These are phyloP conservation scores for Papilio polytes DNA, from an alignment of 1,140 invertebrate genomes.

Conservation along the genomic window DNA sequence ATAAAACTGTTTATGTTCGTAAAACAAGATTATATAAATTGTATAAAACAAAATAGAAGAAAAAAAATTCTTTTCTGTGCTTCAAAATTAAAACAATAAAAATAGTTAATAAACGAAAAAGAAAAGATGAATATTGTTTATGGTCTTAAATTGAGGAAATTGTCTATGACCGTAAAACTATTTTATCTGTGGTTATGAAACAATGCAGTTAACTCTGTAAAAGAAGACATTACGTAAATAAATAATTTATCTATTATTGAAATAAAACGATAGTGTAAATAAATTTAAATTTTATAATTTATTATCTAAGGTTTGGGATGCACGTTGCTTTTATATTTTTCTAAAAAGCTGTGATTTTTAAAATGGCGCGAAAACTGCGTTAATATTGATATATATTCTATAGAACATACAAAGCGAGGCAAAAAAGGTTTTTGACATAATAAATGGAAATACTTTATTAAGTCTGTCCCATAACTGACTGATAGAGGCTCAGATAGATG, in stretches of 20 bases:
- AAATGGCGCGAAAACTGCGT: too few species aligned
- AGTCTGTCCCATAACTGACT: too few species aligned
- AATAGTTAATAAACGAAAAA: background rate
- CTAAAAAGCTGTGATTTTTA: constrained; percentile 6
- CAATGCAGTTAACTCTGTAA: background rate
- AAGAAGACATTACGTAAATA: background rate
- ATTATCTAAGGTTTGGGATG: background rate
- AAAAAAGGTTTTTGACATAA: too few species aligned
- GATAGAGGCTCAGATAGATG: too few species aligned
- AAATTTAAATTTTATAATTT: background rate
- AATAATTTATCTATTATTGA: background rate
- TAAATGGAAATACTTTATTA: too few species aligned
- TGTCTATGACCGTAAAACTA: too few species aligned
- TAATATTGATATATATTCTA: too few species aligned
- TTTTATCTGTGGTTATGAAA: background rate
- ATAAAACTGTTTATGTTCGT: too few species aligned
- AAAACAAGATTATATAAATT: too few species aligned
- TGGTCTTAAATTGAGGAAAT: background rate
- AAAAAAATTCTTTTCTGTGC: too few species aligned
- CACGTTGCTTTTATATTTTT: background rate
- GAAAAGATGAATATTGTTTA: background rate
- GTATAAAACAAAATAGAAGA: too few species aligned
- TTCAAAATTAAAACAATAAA: background rate
- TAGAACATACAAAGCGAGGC: too few species aligned
- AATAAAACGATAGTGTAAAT: background rate